Evolutionary conservation across 2,797 vertebrate species (phyloP), one percentile per base, ranked within the genome.

Genomic region (Gymnocypris eckloni): DNA sequence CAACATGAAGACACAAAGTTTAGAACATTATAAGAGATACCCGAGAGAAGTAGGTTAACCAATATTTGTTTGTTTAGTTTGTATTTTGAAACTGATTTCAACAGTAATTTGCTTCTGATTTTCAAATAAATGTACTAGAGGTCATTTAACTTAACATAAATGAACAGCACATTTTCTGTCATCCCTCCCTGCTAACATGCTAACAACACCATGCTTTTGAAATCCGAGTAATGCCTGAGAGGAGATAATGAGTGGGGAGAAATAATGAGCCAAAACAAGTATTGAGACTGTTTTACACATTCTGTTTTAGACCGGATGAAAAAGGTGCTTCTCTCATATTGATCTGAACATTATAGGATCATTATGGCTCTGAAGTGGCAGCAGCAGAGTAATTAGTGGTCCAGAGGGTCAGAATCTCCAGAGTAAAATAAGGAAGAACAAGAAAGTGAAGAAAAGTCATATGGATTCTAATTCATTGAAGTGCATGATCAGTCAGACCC

Each of bases 321-420:
- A 88, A 88, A 71, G 67, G 79, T 81, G 67, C 87, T 93, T 88
- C 89, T 84, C 87, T 86, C 85, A 87, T 92, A 94, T 92, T 94
- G 93, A 94, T 93, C 89, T 77, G 79, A 82, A 64, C 92, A 91
- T 93, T 92, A 93, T 91, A 91, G 88, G 89, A 92, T 92, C 88
- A 91, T 93, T 91, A 92, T 72, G 88, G 81, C 89, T 90, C 87
- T 86, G 86, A 90, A 86, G 89, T 89, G 89, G 86, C 88, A 89
- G 90, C 91, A 91, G 90, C 86, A 88, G 54, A 82, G 89, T 91
- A 92, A 93, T 92, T 91, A 92, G 91, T 92, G 84, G 83, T 86
- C 80, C 90, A 91, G 88, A 90, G 88, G 89, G 91, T 90, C 83
- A 87, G 87, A 89, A 76, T 88, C 71, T 86, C 77, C 25, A 5